phyloP scores from a whole-genome alignment of 2,113 vertebrate genomes.

The Campylomormyrus numenius region DNA sequence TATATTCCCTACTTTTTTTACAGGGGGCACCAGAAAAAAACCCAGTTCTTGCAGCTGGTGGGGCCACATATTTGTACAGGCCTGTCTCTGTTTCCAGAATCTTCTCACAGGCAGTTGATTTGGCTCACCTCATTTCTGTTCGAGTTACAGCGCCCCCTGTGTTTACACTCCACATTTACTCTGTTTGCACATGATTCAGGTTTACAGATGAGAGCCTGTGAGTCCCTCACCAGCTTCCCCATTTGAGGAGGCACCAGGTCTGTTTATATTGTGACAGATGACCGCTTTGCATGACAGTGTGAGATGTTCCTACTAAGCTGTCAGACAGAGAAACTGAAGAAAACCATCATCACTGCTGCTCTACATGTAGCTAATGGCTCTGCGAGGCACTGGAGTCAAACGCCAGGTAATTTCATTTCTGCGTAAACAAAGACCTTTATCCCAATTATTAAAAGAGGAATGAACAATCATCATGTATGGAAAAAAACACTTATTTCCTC shows the following conservation, averaged over 20 bases:
- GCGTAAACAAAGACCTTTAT: not conserved
- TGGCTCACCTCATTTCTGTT: not conserved
- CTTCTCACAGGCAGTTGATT: not conserved
- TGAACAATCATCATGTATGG: not conserved
- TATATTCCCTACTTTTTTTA: not conserved
- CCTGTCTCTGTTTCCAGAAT: not conserved
- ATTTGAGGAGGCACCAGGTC: not conserved
- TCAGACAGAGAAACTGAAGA: not conserved
- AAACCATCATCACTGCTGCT: not conserved
- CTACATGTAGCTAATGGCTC: not conserved
- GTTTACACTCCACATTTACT: not conserved
- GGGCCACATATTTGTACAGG: not conserved
- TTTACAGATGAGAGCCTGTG: not conserved
- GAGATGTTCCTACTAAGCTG: not conserved
- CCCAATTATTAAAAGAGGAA: constrained; percentile 5
- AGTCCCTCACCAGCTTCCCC: not conserved
- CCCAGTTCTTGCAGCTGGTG: not conserved
- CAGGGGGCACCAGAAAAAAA: not conserved
- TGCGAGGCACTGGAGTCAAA: not conserved
- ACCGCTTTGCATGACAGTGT: not conserved
- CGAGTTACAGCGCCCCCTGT: not conserved
- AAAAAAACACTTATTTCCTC: not conserved
- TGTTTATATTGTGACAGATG: not conserved
- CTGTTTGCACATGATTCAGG: not conserved
- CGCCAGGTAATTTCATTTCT: not conserved